phyloP scores from a whole-genome alignment of 2,888 invertebrate genomes.

The Laspeyria flexula region DNA sequence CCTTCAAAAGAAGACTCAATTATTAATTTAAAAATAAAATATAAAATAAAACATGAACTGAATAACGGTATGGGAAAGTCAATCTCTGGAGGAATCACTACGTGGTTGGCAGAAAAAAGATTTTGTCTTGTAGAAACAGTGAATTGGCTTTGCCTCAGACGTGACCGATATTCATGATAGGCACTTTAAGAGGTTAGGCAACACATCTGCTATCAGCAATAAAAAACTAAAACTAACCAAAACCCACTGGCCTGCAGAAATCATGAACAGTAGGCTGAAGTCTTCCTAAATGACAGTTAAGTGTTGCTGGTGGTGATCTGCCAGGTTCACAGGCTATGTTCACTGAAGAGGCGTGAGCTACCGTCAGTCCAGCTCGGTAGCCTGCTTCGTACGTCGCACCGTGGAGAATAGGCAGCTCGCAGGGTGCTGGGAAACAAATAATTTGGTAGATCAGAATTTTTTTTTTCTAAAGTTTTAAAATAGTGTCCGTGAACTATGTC shows the following conservation, averaged over 20 bases:
- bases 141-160: too few relatives aligned
- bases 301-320: slow-evolving; percentile 83
- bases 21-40: too few relatives aligned
- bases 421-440: slow-evolving; percentile 84
- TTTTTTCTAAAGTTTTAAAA: neutral
- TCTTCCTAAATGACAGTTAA: slow-evolving; percentile 88
- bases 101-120: too few relatives aligned
- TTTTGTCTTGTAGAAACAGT: too few relatives aligned
- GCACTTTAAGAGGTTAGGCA: too few relatives aligned
- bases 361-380: slow-evolving; percentile 92
- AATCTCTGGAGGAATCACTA: too few relatives aligned
- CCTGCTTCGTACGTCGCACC: slow-evolving; percentile 91
- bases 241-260: slow-evolving; percentile 79
- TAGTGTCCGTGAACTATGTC: too few relatives aligned
- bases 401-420: slow-evolving; percentile 88
- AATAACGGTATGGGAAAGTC: too few relatives aligned
- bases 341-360: slow-evolving; percentile 93
- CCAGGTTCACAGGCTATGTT: slow-evolving; percentile 89
- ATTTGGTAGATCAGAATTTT: neutral
- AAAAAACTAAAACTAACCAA: neutral
- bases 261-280: slow-evolving; percentile 86
- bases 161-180: too few relatives aligned
- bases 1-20: too few relatives aligned
- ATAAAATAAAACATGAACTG: too few relatives aligned
- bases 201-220: neutral